Evolutionary conservation across 35 echinoderm and acorn worm genomes (phyloP), one percentile per base, ranked within the genome.

Genomic region (Lytechinus variegatus): DNA sequence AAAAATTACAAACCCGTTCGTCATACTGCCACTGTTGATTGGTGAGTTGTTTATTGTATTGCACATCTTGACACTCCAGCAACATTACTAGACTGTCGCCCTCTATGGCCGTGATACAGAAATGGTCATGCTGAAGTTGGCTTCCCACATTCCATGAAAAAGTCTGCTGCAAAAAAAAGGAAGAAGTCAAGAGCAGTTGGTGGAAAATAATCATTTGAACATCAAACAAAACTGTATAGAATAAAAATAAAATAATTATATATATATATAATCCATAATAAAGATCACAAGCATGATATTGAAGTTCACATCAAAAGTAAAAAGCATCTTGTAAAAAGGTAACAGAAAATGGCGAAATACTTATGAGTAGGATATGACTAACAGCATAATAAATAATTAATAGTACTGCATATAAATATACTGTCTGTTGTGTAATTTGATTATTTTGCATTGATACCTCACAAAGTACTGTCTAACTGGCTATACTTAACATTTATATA

Each of bases 101-200:
- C 54, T 92, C 91, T 94, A 72, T 24, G 6, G 92, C 92, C 29
- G 97, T 96, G 12, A 98, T 92, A 87, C 97, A 98, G 11, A 95
- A 92, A 10, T 94, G 96, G 52, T 98, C 96, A 96, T 98, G 97
- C 52, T 97, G 97, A 86, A 98, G 95, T 86, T 98, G 97, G 57
- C 94, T 87, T 5, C 61, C 87, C 6, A 33, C 24, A 86, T 98
- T 98, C 52, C 89, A 95, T 0, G 95, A 94, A 54, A 98, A 95
- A 8, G 96, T 94, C 97, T 98, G 58, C 16, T 93, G 9, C 10
- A 93, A 93, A 11, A 9, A 95, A 95, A 44, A 3, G 11, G 10
- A 86, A 71, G 19, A 16, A 79, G 7, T 8, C 19, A 79, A 79
- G 12, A 27, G 21, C 5, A n/a, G 1, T 79, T 79, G n/a, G n/a